These are phyloP conservation scores for Anastrepha obliqua DNA, from an alignment of 1,140 invertebrate genomes.

Conservation along the genomic window DNA sequence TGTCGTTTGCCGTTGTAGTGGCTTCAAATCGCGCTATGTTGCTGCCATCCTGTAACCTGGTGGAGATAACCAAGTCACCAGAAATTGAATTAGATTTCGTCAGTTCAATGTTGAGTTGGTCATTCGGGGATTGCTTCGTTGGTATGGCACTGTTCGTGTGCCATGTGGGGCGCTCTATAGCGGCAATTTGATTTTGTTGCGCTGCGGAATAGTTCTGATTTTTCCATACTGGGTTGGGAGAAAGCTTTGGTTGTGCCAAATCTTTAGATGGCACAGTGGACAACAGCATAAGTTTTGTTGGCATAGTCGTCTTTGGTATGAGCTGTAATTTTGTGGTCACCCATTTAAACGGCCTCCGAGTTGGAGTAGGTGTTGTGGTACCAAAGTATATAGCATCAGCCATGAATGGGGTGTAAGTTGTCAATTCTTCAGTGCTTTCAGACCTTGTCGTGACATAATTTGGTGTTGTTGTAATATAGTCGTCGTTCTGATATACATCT, in stretches of 20 bases:
- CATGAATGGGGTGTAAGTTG: not conserved
- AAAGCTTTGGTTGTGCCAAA: not conserved
- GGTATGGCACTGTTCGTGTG: not conserved
- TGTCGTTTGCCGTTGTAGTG: not conserved
- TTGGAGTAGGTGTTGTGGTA: not conserved
- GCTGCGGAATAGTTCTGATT: not conserved
- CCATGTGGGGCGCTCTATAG: not conserved
- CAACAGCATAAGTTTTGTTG: not conserved
- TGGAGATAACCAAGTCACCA: not conserved
- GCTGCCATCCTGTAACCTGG: not conserved
- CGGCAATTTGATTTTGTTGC: constrained; percentile 3
- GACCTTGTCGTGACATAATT: not conserved
- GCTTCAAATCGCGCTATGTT: not conserved
- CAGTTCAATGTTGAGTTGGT: not conserved
- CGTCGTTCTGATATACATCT: constrained; percentile 46
- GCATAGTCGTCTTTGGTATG: not conserved
- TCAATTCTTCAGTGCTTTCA: not conserved
- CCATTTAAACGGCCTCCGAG: not conserved
- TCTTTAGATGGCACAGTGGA: not conserved
- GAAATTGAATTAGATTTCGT: not conserved
- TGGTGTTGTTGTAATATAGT: not conserved
- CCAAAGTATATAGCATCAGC: no score
- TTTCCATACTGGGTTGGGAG: not conserved
- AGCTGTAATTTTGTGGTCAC: constrained; percentile 13
- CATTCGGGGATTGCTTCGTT: not conserved